Conservation (phyloP, 2,113 vertebrate genomes). For the Pluvialis apricaria region DNA sequence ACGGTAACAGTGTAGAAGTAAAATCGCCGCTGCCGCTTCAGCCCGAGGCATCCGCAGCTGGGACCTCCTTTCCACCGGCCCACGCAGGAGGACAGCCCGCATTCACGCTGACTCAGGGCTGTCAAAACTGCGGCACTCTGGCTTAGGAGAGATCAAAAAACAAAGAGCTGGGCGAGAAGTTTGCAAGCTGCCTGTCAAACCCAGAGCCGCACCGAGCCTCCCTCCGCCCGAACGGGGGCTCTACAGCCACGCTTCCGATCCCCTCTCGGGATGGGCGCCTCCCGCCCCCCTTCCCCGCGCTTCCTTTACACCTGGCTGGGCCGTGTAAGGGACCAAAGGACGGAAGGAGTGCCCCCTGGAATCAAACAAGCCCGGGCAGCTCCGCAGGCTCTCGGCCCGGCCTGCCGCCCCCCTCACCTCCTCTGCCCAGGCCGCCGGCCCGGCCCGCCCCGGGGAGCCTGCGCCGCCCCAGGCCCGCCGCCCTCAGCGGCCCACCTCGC, state of each 20-base stretch:
- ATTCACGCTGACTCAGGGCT: background rate
- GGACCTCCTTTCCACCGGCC: background rate
- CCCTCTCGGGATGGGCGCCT: background rate
- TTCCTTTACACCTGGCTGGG: background rate
- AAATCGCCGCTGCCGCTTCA: background rate
- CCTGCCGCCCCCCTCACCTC: background rate
- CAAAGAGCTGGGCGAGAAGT: background rate
- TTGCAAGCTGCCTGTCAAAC: background rate
- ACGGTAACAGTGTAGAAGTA: background rate
- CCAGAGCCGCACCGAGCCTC: background rate
- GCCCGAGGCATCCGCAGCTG: background rate
- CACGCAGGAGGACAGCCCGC: background rate
- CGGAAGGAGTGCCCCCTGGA: accelerated
- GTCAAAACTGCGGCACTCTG: background rate
- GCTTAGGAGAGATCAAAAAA: background rate
- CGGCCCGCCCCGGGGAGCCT: background rate
- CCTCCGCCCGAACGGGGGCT: background rate
- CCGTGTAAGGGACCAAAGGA: accelerated
- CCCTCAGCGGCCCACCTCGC: background rate
- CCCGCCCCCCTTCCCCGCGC: background rate
- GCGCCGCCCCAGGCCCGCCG: background rate
- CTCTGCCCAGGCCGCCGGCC: background rate
- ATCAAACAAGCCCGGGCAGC: background rate
- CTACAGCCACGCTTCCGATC: background rate
- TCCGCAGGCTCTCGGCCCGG: accelerated